A percentile compares a stretch with the other conserved stretches of the same genome.
Conservation (phyloP, 2,113 vertebrate genomes). For the Nicator chloris region DNA sequence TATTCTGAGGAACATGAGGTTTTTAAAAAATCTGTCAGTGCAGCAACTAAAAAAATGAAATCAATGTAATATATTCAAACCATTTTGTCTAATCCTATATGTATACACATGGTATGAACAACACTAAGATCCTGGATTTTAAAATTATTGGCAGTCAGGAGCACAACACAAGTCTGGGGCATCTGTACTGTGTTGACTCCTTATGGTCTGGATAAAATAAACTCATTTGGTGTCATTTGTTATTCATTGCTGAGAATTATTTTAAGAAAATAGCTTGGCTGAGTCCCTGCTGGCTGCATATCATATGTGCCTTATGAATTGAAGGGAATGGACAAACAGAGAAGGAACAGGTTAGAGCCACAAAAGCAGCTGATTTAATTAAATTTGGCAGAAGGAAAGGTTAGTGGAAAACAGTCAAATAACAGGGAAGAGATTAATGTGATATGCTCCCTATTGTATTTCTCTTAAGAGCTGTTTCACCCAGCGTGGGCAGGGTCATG, state of each 20-base stretch:
- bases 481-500: background rate
- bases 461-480: conserved; percentile 24
- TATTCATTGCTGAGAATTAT: background rate
- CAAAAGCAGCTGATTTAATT: conserved; percentile 52
- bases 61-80: background rate
- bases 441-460: conserved; percentile 17
- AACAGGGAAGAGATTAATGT: conserved; percentile 28
- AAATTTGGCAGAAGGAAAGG: conserved; percentile 57
- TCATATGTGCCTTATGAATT: background rate
- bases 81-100: background rate
- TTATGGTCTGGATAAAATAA: background rate
- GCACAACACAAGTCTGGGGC: background rate
- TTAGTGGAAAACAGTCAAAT: conserved; percentile 55
- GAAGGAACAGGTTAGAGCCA: background rate
- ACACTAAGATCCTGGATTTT: background rate
- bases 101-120: background rate
- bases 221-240: background rate
- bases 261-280: background rate
- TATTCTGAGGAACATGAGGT: background rate
- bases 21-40: background rate
- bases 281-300: background rate
- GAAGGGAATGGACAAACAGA: background rate
- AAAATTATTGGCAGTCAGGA: background rate
- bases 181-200: background rate
- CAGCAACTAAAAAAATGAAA: background rate